Base-by-base conservation (phyloP, 1,140 invertebrate species). In the Leptoteleia sp. region DNA sequence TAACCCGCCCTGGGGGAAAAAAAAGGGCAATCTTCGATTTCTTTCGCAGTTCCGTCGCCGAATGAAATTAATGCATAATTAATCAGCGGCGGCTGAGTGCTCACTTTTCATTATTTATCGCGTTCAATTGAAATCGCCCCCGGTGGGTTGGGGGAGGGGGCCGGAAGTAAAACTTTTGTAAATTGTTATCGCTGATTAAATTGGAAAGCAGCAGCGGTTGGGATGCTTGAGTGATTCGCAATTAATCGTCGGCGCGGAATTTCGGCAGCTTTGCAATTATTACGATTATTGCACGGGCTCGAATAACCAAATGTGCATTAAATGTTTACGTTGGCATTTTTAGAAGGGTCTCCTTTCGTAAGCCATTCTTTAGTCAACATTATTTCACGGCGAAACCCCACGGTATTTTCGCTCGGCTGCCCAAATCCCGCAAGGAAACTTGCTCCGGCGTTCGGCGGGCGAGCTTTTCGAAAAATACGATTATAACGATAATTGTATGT, bases 401-500 rank as follows among this genome's bases (percentile, higher is more conserved):
- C 55, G 55, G 71, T 83, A 81, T 87, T 87, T 82, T 86, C 81
- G 82, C 79, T 82, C 78, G 81, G 79, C 54, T 82, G 84, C 79
- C 82, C 79, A 85, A 88, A 88, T 89, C 84, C 81, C 72, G 72
- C 48, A 77, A 84, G 81, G 61, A 83, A 87, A 86, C 76, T 85
- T 87, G n/a, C n/a, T 65, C 70, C 73, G 40, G 40, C 48, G 67
- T 84, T 81, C 72, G 64, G 72, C 64, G 73, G n/a, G 43, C 33
- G 80, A 83, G 81, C 81, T 82, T 86, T 86, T 80, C 81, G 77
- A 83, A 87, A 89, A 86, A 86, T 87, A 88, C 81, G 85, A 87
- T 88, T 88, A 85, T 87, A 87, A 88, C 83, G 85, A 89, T 89
- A 89, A 89, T 89, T 88, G 85, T 85, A 85, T 86, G 83, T 86